Percentiles rank a stretch among this genome's conserved stretches.
These are phyloP conservation scores for Agonopterix subpropinquella DNA, from an alignment of 2,888 invertebrate species.

Conservation along the genomic window DNA sequence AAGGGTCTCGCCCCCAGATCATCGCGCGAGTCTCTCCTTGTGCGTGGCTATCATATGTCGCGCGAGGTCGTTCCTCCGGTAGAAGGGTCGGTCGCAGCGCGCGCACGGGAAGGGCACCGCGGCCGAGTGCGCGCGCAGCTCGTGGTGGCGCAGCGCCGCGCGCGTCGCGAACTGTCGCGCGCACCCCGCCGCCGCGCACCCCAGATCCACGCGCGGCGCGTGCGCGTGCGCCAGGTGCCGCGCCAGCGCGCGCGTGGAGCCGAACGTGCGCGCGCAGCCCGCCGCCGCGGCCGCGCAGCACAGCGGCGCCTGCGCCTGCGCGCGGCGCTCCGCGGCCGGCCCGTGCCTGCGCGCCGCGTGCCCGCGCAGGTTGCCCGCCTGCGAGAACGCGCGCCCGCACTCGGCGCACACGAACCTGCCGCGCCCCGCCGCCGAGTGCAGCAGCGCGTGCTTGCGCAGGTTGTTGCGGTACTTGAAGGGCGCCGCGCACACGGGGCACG, in stretches of 20 bases:
- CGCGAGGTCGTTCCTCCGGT: slow-evolving; percentile 57
- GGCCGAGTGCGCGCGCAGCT: slow-evolving; percentile 48
- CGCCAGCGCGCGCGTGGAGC: slow-evolving; percentile 45
- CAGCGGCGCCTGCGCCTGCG: slow-evolving; percentile 69
- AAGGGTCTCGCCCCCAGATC: too few species aligned
- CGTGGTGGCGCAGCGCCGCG: slow-evolving; percentile 54
- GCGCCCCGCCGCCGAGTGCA: slow-evolving; percentile 40
- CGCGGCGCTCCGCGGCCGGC: slow-evolving; percentile 68
- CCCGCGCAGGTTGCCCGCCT: slow-evolving; percentile 66
- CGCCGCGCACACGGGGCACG: slow-evolving; percentile 55
- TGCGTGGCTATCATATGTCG: slow-evolving; percentile 57
- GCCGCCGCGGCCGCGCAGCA: slow-evolving; percentile 38
- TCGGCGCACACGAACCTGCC: slow-evolving; percentile 51
- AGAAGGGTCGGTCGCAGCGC: slow-evolving; percentile 54
- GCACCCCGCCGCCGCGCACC: slow-evolving; percentile 47
- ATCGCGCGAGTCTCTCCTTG: slow-evolving; percentile 38
- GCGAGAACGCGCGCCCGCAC: slow-evolving; percentile 55
- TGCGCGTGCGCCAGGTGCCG: slow-evolving; percentile 55
- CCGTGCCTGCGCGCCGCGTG: slow-evolving; percentile 72
- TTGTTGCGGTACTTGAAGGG: slow-evolving; percentile 67
- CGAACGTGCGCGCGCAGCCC: slow-evolving; percentile 57
- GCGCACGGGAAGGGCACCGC: slow-evolving; percentile 51
- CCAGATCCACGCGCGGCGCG: slow-evolving; percentile 44
- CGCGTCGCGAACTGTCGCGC: slow-evolving; percentile 44
- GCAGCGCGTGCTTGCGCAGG: slow-evolving; percentile 64